Evolutionary conservation across 2,113 vertebrate genomes (phyloP).

Genomic region (Blennius ocellaris): DNA sequence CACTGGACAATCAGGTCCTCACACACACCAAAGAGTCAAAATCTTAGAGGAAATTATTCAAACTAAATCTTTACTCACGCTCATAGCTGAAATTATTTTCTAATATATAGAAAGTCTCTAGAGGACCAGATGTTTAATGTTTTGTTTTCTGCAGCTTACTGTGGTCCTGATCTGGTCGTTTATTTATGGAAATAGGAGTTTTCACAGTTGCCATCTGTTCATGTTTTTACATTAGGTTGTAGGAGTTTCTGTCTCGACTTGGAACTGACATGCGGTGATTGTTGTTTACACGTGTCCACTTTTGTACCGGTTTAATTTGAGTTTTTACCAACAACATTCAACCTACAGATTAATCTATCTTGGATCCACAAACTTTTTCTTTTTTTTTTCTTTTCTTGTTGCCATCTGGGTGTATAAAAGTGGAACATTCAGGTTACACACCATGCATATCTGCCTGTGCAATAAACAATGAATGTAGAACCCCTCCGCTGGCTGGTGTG

Average conservation of each 20-base stretch:
- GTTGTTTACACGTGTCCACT: conserved; percentile 39
- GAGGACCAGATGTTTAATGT: conserved; percentile 11
- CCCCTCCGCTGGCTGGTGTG: conserved; percentile 25
- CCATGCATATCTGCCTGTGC: conserved; percentile 52
- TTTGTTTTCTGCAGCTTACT: conserved; percentile 34
- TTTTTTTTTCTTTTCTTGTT: conserved; percentile 40
- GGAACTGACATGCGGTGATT: conserved; percentile 6
- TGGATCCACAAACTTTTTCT: conserved; percentile 12
- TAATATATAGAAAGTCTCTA: conserved; percentile 24
- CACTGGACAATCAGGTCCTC: conserved; percentile 54
- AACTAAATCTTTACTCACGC: background rate
- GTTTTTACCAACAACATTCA: conserved; percentile 6
- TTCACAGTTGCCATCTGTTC: conserved; percentile 19
- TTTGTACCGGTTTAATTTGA: conserved; percentile 49
- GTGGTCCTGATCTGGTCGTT: conserved; percentile 6
- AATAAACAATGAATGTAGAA: conserved; percentile 75
- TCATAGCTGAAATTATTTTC: conserved; percentile 14
- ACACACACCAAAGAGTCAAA: conserved; percentile 69
- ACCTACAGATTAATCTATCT: conserved; percentile 9
- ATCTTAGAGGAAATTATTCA: conserved; percentile 11
- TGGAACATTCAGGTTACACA: conserved; percentile 30
- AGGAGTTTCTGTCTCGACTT: conserved; percentile 1
- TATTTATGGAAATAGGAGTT: conserved; percentile 21
- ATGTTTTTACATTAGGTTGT: conserved; percentile 23
- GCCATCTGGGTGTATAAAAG: conserved; percentile 30